Conservation (phyloP, 2,113 vertebrate genomes). For the Tragelaphus scriptus region DNA sequence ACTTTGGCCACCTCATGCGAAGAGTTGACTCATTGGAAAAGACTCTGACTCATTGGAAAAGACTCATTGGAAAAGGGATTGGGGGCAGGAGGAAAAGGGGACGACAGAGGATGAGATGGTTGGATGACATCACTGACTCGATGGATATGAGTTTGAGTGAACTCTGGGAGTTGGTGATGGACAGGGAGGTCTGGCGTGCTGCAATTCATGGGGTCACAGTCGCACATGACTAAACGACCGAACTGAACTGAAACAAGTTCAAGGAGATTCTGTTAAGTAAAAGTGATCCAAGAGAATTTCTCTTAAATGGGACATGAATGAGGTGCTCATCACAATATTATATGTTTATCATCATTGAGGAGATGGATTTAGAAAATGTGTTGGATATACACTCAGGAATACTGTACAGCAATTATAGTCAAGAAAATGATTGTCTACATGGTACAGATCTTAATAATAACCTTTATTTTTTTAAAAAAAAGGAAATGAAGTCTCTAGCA, state of each 20-base stretch:
- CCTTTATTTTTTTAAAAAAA: background rate
- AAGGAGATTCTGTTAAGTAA: background rate
- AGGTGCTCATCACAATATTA: background rate
- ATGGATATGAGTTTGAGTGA: too few relatives aligned
- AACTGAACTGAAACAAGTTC: background rate
- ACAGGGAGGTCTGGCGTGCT: too few relatives aligned
- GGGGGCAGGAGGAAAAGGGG: too few relatives aligned
- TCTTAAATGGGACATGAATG: background rate
- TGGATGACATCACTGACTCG: fast-evolving
- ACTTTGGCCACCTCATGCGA: too few relatives aligned
- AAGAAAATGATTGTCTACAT: background rate
- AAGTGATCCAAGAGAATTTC: background rate
- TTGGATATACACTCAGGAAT: background rate
- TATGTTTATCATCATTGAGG: background rate
- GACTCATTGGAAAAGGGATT: too few relatives aligned
- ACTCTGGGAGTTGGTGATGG: too few relatives aligned
- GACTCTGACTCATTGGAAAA: too few relatives aligned
- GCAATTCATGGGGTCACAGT: too few relatives aligned
- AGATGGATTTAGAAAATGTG: background rate
- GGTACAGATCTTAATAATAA: background rate
- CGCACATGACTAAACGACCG: fast-evolving
- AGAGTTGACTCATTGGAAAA: too few relatives aligned
- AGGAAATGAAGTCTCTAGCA: background rate
- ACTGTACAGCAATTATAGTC: background rate
- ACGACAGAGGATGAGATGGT: too few relatives aligned